Evolutionary conservation across 2,113 vertebrate genomes (phyloP).

Genomic region (Rhynchopsitta pachyrhyncha): DNA sequence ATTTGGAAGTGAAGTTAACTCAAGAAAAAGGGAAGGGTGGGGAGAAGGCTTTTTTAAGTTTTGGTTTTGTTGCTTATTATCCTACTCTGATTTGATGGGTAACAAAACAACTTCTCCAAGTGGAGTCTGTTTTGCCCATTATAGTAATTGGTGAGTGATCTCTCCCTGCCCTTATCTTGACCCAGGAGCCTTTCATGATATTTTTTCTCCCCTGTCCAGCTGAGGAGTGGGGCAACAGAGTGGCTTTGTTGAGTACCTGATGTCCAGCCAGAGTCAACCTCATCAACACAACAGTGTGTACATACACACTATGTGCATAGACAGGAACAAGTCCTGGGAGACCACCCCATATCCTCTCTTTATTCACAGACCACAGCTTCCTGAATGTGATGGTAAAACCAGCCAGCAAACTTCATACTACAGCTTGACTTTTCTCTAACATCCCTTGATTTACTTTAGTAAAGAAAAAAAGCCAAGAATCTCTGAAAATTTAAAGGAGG

Average conservation of each 20-base stretch:
- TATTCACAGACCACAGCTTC: not conserved
- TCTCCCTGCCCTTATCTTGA: not conserved
- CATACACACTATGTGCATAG: not conserved
- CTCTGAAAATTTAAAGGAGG: not conserved
- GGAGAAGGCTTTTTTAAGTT: not conserved
- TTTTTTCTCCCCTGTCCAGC: not conserved
- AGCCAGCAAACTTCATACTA: not conserved
- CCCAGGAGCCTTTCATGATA: not conserved
- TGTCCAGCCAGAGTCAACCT: not conserved
- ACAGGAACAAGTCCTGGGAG: not conserved
- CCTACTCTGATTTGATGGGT: not conserved
- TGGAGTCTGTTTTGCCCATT: not conserved
- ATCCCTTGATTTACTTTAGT: not conserved
- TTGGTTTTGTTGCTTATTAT: not conserved
- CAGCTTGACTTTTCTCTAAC: not conserved
- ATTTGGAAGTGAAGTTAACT: not conserved
- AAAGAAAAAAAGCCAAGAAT: not conserved
- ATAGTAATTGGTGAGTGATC: not conserved
- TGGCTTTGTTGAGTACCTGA: not conserved
- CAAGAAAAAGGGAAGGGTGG: not conserved
- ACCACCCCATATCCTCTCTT: not conserved
- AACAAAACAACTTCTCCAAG: not conserved
- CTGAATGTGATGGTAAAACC: not conserved
- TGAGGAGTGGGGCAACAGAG: not conserved
- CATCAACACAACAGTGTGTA: not conserved